Evolutionary conservation across 2,888 invertebrate genomes (phyloP), one percentile per base, ranked within the genome.

Genomic region (Acronicta psi): DNA sequence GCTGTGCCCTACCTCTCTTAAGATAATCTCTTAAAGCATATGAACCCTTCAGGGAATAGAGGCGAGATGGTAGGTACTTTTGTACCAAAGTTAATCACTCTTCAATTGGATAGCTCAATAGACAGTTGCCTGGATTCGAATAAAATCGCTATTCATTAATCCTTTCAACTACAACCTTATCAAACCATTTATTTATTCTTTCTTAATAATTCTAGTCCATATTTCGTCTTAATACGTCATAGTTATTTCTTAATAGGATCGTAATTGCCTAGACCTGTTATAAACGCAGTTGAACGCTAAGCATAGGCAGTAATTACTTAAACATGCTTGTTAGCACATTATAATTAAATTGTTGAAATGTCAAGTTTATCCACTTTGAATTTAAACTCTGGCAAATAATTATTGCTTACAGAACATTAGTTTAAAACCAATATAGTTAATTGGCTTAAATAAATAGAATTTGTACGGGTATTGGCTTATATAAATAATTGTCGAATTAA

Each of bases 241-340:
- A 58, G 47, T 34, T n/a, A 34, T 34, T 34, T 34, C 41, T 31
- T 50, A 23, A 50, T 45, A 49, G 23, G 18, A 18, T 45, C 9
- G 4, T 67, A 51, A 67, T 42, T 50, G 29, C 40, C 47, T 65
- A 10, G 31, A 37, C 14, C 14, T 11, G 23, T 42, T 59, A 60
- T 34, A 34, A 34, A 5, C 13, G 11, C 3, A n/a, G 20, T 2
- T 41, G 13, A 18, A 40, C 13, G 14, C 42, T 42, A 25, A 23
- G 13, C 17, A 16, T 23, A 55, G 41, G 20, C 9, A 37, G 8
- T 47, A 38, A 47, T 44, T 64, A 47, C 9, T 11, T 36, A 2
- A 20, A 17, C 9, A 40, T 31, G 18, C 31, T 58, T 40, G 17
- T 23, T 49, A 40, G 1, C 45, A 50, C 13, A 5, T 37, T 13